phyloP scores from a whole-genome alignment of 2,113 vertebrate genomes.

The Sclerurus mexicanus region DNA sequence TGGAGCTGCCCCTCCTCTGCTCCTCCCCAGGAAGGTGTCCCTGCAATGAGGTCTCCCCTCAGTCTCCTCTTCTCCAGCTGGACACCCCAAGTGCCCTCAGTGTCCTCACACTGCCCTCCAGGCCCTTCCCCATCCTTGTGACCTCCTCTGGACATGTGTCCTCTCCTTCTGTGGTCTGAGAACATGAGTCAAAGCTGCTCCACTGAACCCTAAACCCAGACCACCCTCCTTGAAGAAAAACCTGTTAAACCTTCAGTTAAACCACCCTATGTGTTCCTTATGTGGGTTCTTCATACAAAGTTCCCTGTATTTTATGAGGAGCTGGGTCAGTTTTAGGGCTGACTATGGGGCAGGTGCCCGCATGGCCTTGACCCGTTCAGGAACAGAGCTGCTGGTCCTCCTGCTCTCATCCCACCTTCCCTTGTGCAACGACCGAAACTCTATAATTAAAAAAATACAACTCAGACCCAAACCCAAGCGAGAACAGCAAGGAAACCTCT shows the following conservation, averaged over 20 bases:
- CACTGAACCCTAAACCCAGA: background rate
- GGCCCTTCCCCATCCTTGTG: background rate
- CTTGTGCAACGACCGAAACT: background rate
- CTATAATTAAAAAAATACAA: too few species aligned
- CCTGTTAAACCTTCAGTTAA: background rate
- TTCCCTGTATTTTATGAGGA: background rate
- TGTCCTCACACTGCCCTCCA: background rate
- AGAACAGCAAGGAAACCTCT: background rate
- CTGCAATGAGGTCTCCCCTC: background rate
- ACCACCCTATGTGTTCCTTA: accelerated
- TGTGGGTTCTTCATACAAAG: accelerated
- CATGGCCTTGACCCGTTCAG: accelerated
- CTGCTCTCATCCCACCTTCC: background rate
- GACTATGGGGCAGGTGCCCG: background rate
- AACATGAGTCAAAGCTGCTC: background rate
- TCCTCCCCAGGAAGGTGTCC: background rate
- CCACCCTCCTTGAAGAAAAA: background rate
- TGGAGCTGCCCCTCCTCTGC: background rate
- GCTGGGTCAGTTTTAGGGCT: background rate
- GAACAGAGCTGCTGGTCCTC: background rate
- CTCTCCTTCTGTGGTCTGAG: background rate
- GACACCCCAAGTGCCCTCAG: background rate
- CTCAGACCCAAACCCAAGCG: background rate
- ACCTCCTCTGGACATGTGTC: background rate
- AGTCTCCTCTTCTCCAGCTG: background rate